Base-by-base conservation (phyloP, 1,140 invertebrate genomes). In the Drosophila virilis region DNA sequence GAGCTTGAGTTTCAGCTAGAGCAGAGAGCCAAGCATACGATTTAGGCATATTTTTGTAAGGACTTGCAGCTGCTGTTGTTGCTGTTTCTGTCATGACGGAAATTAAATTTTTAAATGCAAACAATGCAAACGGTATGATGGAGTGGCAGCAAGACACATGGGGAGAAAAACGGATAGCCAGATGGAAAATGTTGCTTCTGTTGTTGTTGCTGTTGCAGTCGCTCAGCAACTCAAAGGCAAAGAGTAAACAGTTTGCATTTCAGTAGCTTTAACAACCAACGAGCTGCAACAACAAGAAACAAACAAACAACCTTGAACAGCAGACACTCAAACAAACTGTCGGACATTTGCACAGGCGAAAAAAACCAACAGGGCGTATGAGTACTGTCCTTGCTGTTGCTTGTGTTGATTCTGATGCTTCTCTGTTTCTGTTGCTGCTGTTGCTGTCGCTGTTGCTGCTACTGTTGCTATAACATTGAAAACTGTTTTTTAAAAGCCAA, bases 401-500 rank as follows among this genome's bases (percentile, higher is more conserved):
- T 57, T 38, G 33, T 66, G 60, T 48, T 78, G 64, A 48, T 69
- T 57, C 50, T 71, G 35, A 4, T 50, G 67, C 28, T 42, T 32
- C 42, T 15, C 50, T 59, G 48, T 45, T 62, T 43, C 66, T 68
- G 38, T 50, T 85, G 74, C 22, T 74, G 80, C 67, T 60, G 43
- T 69, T 65, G 50, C 46, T 57, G 60, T 48, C 75, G 64, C 50
- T 71, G 35, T 3, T 50, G 59, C 28, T 42, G 37, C 13, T 15
- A 28, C 50, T 59, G 48, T 45, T 58, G 38, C 50, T 85, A 69
- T 77, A 88, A 82, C 79, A 88, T 82, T 83, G 83, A 77, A 83
- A 85, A 85, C 79, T 88, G 76, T 74, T 88, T 86, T 28, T 82
- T 82, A 88, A 83, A 88, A 74, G 83, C 64, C 82, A 78, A 71